Base-by-base conservation (phyloP, 2,888 invertebrate species). In the Meandrusa payeni region DNA sequence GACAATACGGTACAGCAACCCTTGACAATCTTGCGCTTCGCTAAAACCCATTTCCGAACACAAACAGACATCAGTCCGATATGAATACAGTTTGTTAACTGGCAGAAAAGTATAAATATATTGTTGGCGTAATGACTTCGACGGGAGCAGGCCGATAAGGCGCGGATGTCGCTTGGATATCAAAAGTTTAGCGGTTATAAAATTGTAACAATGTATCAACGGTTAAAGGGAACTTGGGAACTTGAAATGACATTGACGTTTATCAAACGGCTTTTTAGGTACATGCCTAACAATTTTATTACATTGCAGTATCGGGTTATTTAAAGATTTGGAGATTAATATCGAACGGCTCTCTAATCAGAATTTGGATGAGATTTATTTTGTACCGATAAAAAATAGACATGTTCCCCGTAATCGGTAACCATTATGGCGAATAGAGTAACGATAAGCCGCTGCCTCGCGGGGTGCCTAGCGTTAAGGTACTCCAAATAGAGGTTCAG, bases 111-210 rank as follows among this genome's bases (percentile, higher is more conserved):
- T 31, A 36, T 42, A 36, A 42, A 29, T 29, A 29, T 29, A 32
- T 17, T 38, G 15, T 23, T 31, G 17, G 10, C 10, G 19, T 41
- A 41, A 43, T 20, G 37, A 37, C 31, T 26, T 31, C 26, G 11
- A 31, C 26, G 43, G 23, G 31, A 36, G 11, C 27, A 19, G 37
- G n/a, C n/a, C 15, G 38, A 44, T 43, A 43, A 38, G 24, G 43
- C 24, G 6, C 43, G 43, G 43, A 44, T 22, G 41, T 29, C 15
- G 32, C 11, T 26, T 13, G 44, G 33, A 39, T 44, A 44, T 38
- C 32, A 44, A 32, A 37, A 31, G 31, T 43, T 37, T 37, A 42
- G 37, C 31, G 15, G 15, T 4, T 3, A 12, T 36, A 22, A 36
- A 29, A 19, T 13, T 26, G 3, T 11, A 31, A 43, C 19, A 42